Base-by-base conservation (phyloP, 2,888 invertebrate species). In the Candidula unifasciata region DNA sequence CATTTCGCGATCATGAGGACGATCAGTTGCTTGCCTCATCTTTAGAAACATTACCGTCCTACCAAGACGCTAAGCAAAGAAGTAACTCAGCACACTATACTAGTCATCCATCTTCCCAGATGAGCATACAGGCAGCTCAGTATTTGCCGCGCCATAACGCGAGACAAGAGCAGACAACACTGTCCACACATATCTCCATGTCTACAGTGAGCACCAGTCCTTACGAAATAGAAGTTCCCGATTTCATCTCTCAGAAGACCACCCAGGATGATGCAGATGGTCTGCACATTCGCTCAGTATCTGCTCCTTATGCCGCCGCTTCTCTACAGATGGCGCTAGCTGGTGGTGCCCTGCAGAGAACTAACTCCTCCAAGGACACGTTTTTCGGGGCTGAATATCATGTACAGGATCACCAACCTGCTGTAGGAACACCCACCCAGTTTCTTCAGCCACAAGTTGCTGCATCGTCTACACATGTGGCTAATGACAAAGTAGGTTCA, bases 241-340 rank as follows among this genome's bases (percentile, higher is more conserved):
- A 83, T 27, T 27, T 84, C 21, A 87, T 76, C 37, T 85, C 85
- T 60, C 69, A 80, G 54, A 81, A 86, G 0, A 83, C 86, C 30
- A 69, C 87, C 2, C 85, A 88, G 16, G 85, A 88, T 13, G 89
- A 90, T 60, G 35, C 85, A 18, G 78, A 66, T n/a, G 30, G 52
- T n/a, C 86, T 92, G 2, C 92, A 92, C 87, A 88, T 92, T 3
- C 84, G 92, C 54, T 91, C 91, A 37, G 86, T 90, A 30, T 92
- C 92, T 16, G 91, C 90, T n/a, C 92, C 92, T 33, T 87, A 90
- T 57, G 37, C 77, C 16, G 79, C 66, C 57, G 57, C 74, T 5
- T 57, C 84, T 21, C 60, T 82, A 0, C 57, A 66, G 30, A 52
- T 35, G 27, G 73, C 84, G 30, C 60, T 76, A n/a, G 13, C 54